phyloP scores from a whole-genome alignment of 2,888 invertebrate genomes.

The Timema cristinae region DNA sequence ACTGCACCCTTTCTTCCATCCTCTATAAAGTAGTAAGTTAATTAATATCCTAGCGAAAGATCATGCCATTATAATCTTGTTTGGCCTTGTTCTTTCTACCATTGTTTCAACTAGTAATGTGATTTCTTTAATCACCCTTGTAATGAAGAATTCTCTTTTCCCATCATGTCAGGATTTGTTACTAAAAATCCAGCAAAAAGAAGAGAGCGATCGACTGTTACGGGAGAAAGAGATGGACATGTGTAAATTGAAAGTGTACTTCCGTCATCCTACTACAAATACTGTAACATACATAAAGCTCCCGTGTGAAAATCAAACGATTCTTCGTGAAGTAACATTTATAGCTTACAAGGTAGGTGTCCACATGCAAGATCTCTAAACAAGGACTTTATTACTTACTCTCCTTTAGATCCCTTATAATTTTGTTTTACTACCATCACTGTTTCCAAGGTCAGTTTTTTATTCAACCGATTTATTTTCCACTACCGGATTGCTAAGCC shows the following conservation, averaged over 20 bases:
- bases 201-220: constrained; percentile 57
- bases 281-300: constrained; percentile 50
- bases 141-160: background rate
- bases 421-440: too few species aligned
- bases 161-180: constrained; percentile 48
- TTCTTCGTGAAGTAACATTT: constrained; percentile 56
- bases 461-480: too few species aligned
- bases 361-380: background rate
- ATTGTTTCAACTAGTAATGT: background rate
- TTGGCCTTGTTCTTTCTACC: background rate
- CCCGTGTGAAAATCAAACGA: constrained; percentile 56
- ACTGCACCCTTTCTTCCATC: too few species aligned
- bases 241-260: constrained; percentile 60
- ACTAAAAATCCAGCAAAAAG: constrained; percentile 59
- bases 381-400: too few species aligned
- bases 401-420: too few species aligned
- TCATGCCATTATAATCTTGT: too few species aligned
- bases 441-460: too few species aligned
- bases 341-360: constrained; percentile 47
- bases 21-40: too few species aligned
- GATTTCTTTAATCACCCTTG: too few species aligned
- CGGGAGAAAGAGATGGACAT: constrained; percentile 59
- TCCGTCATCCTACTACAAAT: constrained; percentile 51
- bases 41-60: background rate
- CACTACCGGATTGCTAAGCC: too few species aligned